Percentiles rank a stretch among this genome's conserved stretches.
phyloP scores from a whole-genome alignment of 1,140 invertebrate genomes.

The Sesamia nonagrioides region DNA sequence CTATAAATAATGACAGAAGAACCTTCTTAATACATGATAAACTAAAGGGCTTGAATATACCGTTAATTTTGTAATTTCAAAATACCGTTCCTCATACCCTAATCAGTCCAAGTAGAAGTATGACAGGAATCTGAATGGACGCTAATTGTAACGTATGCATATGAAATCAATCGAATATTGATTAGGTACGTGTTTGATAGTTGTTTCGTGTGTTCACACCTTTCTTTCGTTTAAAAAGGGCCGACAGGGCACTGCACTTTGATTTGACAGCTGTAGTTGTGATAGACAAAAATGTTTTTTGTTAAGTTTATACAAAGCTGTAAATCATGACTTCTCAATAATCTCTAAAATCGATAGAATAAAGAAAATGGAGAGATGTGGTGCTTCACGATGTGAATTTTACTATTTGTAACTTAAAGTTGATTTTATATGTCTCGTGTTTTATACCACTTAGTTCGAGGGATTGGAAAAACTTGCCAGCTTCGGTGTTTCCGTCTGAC shows the following conservation, averaged over 20 bases:
- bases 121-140: conserved; percentile 20
- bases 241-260: conserved; percentile 18
- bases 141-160: conserved; percentile 31
- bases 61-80: no score
- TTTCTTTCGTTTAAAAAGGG: conserved; percentile 4
- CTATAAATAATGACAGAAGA: not conserved
- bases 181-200: conserved; percentile 34
- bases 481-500: no score
- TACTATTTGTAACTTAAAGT: no score
- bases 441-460: no score
- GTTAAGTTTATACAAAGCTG: not conserved
- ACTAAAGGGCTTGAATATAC: not conserved
- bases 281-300: not conserved
- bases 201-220: not conserved
- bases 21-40: not conserved
- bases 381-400: no score
- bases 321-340: no score
- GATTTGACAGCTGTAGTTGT: conserved; percentile 16
- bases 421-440: no score
- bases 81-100: conserved; percentile 8
- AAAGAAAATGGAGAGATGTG: no score
- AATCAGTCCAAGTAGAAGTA: conserved; percentile 2
- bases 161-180: conserved; percentile 38
- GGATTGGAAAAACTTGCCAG: no score
- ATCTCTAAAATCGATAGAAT: no score